Conservation (phyloP, 2,797 vertebrate genomes). For the Rousettus madagascariensis region DNA sequence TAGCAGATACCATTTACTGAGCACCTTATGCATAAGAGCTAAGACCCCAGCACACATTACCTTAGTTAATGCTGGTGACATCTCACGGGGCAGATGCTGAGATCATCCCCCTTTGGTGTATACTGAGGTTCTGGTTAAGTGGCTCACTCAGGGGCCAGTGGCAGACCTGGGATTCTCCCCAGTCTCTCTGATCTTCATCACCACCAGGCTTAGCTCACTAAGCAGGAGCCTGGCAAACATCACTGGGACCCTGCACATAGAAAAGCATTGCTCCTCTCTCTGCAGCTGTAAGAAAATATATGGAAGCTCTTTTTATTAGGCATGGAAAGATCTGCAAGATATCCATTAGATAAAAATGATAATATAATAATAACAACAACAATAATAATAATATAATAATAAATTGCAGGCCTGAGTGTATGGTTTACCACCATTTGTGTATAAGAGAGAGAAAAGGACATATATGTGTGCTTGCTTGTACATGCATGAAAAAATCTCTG, state of each 20-base stretch:
- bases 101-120: fast-evolving
- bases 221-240: not conserved
- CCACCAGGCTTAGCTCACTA: not conserved
- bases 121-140: fast-evolving
- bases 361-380: not conserved
- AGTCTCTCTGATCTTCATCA: not conserved
- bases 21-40: not conserved
- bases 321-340: not conserved
- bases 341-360: too few species aligned
- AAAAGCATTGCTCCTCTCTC: fast-evolving
- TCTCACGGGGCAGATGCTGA: not conserved
- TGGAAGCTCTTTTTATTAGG: not conserved
- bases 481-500: fast-evolving
- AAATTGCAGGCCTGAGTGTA: too few species aligned
- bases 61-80: not conserved
- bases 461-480: fast-evolving
- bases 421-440: fast-evolving
- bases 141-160: not conserved
- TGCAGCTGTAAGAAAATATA: fast-evolving
- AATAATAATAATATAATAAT: not conserved
- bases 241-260: fast-evolving
- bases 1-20: not conserved
- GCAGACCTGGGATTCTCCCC: not conserved
- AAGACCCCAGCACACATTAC: fast-evolving
- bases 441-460: not conserved